Percentiles rank a stretch among this genome's conserved stretches.
Conservation (phyloP, 1,140 invertebrate species). For the Drosophila kanapiae region DNA sequence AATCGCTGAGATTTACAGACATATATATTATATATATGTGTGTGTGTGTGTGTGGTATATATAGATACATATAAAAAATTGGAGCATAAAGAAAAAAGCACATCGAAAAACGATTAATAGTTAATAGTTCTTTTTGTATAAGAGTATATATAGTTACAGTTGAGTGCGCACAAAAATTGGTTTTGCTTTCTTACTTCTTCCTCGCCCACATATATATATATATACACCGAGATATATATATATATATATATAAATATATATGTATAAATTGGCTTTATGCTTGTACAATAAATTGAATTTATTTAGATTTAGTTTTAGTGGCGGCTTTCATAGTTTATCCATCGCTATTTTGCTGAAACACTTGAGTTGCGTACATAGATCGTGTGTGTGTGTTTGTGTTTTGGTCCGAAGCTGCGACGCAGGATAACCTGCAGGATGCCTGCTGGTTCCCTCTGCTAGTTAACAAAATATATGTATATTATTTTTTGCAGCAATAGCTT, state of each 20-base stretch:
- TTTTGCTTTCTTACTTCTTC: conserved; percentile 15
- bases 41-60: background rate
- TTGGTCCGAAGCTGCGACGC: conserved; percentile 52
- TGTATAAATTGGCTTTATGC: conserved; percentile 19
- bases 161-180: conserved; percentile 47
- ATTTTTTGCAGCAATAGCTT: conserved; percentile 29
- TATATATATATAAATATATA: conserved; percentile 25
- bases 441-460: conserved; percentile 41
- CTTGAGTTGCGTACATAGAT: conserved; percentile 64
- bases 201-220: conserved; percentile 12
- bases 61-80: conserved; percentile 49
- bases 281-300: conserved; percentile 41
- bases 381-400: conserved; percentile 9
- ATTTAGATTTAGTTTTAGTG: conserved; percentile 19
- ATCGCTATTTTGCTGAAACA: conserved; percentile 55
- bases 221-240: conserved; percentile 8
- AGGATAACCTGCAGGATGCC: conserved; percentile 27
- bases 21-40: conserved; percentile 10
- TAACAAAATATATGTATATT: conserved; percentile 74
- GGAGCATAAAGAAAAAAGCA: conserved; percentile 64
- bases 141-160: conserved; percentile 53
- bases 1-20: conserved; percentile 37
- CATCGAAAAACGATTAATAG: conserved; percentile 61
- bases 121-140: conserved; percentile 51
- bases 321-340: conserved; percentile 10